phyloP scores from a whole-genome alignment of 2,113 vertebrate species.

The Girardinichthys multiradiatus region DNA sequence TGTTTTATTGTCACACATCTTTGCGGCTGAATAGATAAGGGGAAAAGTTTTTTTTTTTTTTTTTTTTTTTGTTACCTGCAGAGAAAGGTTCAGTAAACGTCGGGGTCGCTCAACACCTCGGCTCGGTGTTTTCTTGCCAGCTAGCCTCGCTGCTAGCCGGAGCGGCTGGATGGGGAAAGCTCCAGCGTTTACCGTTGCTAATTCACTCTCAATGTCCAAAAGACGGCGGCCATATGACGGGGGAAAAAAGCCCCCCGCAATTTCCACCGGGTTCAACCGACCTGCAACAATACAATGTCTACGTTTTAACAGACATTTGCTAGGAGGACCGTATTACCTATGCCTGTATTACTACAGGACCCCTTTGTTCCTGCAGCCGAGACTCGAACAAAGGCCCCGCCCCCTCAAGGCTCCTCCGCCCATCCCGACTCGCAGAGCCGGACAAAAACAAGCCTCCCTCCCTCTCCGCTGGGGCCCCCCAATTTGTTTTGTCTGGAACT shows the following conservation, averaged over 20 bases:
- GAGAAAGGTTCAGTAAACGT: slow-evolving; percentile 68
- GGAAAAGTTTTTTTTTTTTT: too few species aligned
- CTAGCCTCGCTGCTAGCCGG: slow-evolving; percentile 73
- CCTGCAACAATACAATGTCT: not conserved
- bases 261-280: not conserved
- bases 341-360: slow-evolving; percentile 61
- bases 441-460: slow-evolving; percentile 37
- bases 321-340: slow-evolving; percentile 21
- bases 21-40: not conserved
- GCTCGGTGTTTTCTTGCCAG: slow-evolving; percentile 53
- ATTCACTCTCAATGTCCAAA: slow-evolving; percentile 16
- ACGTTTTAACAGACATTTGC: slow-evolving; percentile 39
- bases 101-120: slow-evolving; percentile 63
- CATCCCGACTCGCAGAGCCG: slow-evolving; percentile 42
- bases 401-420: slow-evolving; percentile 64
- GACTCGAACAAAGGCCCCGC: slow-evolving; percentile 71
- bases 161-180: slow-evolving; percentile 51
- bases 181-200: slow-evolving; percentile 33
- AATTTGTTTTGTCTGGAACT: slow-evolving; percentile 28
- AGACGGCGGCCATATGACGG: slow-evolving; percentile 11
- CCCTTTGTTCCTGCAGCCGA: slow-evolving; percentile 78
- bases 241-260: not conserved
- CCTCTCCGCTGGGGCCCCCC: slow-evolving; percentile 6
- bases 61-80: slow-evolving; percentile 69
- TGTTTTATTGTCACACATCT: not conserved